phyloP scores from a whole-genome alignment of 1,140 invertebrate species.

The Himalopsyche phryganea region DNA sequence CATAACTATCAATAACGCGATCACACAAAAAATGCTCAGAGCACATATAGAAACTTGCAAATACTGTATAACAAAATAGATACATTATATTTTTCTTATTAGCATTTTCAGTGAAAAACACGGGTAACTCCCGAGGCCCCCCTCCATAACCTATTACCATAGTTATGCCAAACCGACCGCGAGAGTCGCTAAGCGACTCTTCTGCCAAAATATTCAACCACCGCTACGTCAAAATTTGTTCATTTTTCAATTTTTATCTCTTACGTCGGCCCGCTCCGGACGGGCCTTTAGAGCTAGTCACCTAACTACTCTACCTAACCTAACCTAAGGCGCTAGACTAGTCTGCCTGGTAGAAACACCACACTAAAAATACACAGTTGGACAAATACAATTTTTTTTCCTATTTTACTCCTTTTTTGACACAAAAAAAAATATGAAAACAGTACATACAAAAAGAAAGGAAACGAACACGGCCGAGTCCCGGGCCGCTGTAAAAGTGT shows the following conservation, averaged over 20 bases:
- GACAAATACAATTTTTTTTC: constrained; percentile 46
- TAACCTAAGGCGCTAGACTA: constrained; percentile 48
- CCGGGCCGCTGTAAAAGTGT: constrained; percentile 6
- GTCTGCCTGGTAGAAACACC: constrained; percentile 53
- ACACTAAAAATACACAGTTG: constrained; percentile 54
- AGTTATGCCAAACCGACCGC: constrained; percentile 51
- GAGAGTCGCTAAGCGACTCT: constrained; percentile 48
- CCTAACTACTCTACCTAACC: constrained; percentile 37
- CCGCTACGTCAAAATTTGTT: constrained; percentile 55
- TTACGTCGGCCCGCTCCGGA: constrained; percentile 19
- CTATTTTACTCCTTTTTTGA: constrained; percentile 14
- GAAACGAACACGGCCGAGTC: constrained; percentile 7
- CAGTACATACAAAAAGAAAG: constrained; percentile 21
- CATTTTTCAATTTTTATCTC: constrained; percentile 39
- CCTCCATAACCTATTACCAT: constrained; percentile 45
- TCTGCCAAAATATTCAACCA: constrained; percentile 56
- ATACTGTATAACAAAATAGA: constrained; percentile 58
- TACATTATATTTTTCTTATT: constrained; percentile 43
- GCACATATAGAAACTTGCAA: constrained; percentile 57
- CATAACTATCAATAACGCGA: constrained; percentile 56
- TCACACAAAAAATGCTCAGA: constrained; percentile 54
- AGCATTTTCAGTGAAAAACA: constrained; percentile 29
- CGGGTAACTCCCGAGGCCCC: constrained; percentile 9
- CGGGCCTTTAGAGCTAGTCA: constrained; percentile 19
- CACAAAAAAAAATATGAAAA: constrained; percentile 22